A percentile compares a stretch with the other conserved stretches of the same genome.
Conservation (phyloP, 1,140 invertebrate genomes). For the Adoxophyes honmai region DNA sequence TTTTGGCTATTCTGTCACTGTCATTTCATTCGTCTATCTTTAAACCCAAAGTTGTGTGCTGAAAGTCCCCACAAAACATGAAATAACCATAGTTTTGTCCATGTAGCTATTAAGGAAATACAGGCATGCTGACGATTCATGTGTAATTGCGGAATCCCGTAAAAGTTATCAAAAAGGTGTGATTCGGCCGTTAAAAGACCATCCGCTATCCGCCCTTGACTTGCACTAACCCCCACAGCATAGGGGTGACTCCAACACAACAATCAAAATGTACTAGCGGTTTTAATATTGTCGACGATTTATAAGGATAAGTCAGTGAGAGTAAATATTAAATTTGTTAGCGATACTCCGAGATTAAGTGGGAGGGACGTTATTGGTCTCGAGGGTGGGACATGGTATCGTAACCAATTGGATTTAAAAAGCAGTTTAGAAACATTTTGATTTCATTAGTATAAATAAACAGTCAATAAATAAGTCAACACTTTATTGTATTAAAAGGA, state of each 20-base stretch:
- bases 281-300: slow-evolving; percentile 76
- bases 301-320: slow-evolving; percentile 74
- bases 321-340: slow-evolving; percentile 77
- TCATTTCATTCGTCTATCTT: no score
- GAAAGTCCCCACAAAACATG: no score
- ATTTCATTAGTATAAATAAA: neutral
- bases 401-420: slow-evolving; percentile 17
- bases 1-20: no score
- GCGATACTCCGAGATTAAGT: slow-evolving; percentile 71
- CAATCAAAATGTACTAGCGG: slow-evolving; percentile 73
- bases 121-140: no score
- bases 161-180: no score
- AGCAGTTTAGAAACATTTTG: neutral
- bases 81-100: no score
- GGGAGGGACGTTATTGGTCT: slow-evolving; percentile 43
- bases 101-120: no score
- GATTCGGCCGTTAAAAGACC: neutral
- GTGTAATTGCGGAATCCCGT: no score
- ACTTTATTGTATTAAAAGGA: slow-evolving; percentile 13
- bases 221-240: slow-evolving; percentile 33
- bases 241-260: slow-evolving; percentile 52
- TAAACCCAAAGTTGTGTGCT: no score
- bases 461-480: neutral
- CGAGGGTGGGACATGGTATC: slow-evolving; percentile 20
- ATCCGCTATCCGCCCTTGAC: slow-evolving; percentile 17